Evolutionary conservation across 1,140 invertebrate genomes (phyloP).

Genomic region (Lepidotrigona ventralis): DNA sequence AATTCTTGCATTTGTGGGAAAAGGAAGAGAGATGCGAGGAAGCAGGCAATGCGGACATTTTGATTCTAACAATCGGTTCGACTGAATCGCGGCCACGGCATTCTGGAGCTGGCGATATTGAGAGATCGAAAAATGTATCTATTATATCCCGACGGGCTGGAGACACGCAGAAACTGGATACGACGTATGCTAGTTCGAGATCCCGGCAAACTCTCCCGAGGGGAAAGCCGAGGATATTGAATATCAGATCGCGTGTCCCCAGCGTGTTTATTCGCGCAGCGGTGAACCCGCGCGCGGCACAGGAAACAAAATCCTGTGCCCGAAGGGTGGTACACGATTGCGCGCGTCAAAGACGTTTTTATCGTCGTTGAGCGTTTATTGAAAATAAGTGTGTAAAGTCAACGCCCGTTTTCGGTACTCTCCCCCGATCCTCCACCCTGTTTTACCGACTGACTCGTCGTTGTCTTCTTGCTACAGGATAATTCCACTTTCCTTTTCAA

Average conservation of each 20-base stretch:
- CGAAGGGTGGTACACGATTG: constrained; percentile 43
- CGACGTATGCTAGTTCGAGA: constrained; percentile 51
- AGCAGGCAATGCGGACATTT: not conserved
- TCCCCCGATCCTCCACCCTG: not conserved
- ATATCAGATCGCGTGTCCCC: constrained; percentile 61
- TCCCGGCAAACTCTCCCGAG: constrained; percentile 53
- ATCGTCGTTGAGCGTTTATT: constrained; percentile 30
- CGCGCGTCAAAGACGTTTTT: constrained; percentile 37
- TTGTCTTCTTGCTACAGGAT: not conserved
- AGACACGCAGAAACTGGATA: constrained; percentile 56
- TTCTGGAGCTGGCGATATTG: constrained; percentile 26
- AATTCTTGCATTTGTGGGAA: too few relatives aligned
- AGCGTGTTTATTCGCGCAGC: constrained; percentile 57
- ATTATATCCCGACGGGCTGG: constrained; percentile 36
- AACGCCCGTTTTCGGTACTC: constrained; percentile 5
- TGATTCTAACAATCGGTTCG: not conserved
- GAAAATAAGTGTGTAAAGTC: constrained; percentile 34
- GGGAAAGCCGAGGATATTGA: constrained; percentile 58
- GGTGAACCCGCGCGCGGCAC: constrained; percentile 18
- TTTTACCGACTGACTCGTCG: not conserved
- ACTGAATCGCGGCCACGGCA: not conserved
- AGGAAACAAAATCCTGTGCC: constrained; percentile 54
- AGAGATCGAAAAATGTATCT: constrained; percentile 40
- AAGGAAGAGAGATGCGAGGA: too few relatives aligned
- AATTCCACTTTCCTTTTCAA: not conserved